These are phyloP conservation scores for Sebastes melanostomus DNA, from an alignment of 2,797 vertebrate genomes.

Conservation along the genomic window DNA sequence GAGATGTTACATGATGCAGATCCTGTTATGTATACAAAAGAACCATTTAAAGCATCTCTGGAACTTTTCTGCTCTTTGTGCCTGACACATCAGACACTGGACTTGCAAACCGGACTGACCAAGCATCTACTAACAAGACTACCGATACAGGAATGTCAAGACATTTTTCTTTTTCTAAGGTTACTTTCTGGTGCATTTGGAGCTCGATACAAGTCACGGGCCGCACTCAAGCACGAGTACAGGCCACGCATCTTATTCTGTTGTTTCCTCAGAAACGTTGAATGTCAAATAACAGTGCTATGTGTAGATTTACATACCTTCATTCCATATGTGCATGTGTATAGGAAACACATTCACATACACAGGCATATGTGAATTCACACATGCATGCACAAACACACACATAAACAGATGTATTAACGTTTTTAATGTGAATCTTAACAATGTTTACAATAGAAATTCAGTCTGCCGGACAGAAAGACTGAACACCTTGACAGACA, in stretches of 20 bases:
- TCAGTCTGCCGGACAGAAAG: constrained; percentile 35
- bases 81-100: constrained; percentile 42
- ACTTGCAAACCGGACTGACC: constrained; percentile 29
- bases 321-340: constrained; percentile 47
- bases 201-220: not conserved
- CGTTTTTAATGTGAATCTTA: constrained; percentile 72
- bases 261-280: constrained; percentile 23
- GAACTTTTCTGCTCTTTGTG: constrained; percentile 52
- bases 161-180: constrained; percentile 10
- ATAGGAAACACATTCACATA: constrained; percentile 28
- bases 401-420: constrained; percentile 11
- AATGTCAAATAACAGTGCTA: constrained; percentile 53
- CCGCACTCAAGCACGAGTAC: not conserved
- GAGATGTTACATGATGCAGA: not conserved
- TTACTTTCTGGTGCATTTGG: constrained; percentile 16
- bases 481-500: constrained; percentile 23
- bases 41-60: constrained; percentile 14
- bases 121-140: constrained; percentile 29
- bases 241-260: not conserved
- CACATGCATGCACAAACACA: constrained; percentile 5
- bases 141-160: constrained; percentile 61
- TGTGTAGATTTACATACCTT: constrained; percentile 28
- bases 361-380: constrained; percentile 18
- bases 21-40: not conserved
- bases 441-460: constrained; percentile 72